phyloP scores from a whole-genome alignment of 2,888 invertebrate genomes.

The Eilema griseolum region DNA sequence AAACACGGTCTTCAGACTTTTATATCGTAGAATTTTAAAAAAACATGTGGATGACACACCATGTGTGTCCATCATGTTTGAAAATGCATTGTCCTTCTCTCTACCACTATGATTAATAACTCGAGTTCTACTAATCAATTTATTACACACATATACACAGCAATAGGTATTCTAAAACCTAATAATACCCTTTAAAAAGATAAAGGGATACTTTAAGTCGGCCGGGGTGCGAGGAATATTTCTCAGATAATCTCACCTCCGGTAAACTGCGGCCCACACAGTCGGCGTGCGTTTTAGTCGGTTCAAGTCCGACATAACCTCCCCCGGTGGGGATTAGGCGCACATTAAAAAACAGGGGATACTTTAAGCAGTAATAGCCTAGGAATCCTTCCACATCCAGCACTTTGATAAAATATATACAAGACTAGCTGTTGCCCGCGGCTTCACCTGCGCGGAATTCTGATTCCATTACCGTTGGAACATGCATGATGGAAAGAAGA shows the following conservation, averaged over 20 bases:
- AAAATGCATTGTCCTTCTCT: background rate
- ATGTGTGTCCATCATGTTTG: background rate
- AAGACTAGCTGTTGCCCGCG: too few species aligned
- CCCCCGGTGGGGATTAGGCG: too few species aligned
- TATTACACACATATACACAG: background rate
- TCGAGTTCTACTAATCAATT: background rate
- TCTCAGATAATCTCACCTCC: too few species aligned
- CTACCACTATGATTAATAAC: background rate
- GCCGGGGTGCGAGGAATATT: too few species aligned
- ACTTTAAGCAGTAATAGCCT: background rate
- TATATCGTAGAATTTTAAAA: background rate
- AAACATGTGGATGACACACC: background rate
- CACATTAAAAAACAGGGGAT: too few species aligned
- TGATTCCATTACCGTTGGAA: too few species aligned
- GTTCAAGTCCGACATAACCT: too few species aligned
- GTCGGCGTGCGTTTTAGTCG: too few species aligned
- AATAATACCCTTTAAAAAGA: background rate
- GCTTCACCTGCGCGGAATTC: too few species aligned
- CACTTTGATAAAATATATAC: background rate
- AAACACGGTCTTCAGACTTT: slow-evolving; percentile 13
- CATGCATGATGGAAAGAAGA: too few species aligned
- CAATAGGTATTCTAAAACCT: slow-evolving; percentile 1
- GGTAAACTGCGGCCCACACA: too few species aligned
- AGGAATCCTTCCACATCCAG: background rate
- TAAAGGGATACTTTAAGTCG: background rate